A percentile compares a stretch with the other conserved stretches of the same genome.
phyloP scores from a whole-genome alignment of 2,113 vertebrate genomes.

The Notechis scutatus region DNA sequence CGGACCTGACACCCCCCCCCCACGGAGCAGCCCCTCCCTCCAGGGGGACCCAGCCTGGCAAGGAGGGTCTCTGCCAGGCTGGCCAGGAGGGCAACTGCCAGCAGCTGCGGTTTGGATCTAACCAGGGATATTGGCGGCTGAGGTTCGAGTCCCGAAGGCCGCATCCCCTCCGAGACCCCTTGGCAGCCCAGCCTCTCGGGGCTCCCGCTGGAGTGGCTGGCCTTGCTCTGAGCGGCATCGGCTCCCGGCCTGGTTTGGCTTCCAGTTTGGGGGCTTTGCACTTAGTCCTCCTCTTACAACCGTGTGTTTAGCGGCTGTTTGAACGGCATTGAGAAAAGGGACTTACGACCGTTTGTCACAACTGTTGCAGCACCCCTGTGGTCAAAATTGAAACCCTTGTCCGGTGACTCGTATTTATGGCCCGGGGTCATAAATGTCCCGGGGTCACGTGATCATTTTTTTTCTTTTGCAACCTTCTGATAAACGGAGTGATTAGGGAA shows the following conservation, averaged over 20 bases:
- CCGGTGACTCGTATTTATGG: no score
- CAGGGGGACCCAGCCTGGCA: neutral
- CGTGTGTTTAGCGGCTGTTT: no score
- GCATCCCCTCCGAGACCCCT: neutral
- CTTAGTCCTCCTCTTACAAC: no score
- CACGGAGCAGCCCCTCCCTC: neutral
- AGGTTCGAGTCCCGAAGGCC: accelerated
- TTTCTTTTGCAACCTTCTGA: no score
- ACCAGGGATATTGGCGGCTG: neutral
- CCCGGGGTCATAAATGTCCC: accelerated
- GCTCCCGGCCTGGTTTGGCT: neutral
- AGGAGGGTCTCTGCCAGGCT: neutral
- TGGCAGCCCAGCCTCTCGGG: neutral
- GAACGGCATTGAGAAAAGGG: no score
- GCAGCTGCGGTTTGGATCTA: neutral
- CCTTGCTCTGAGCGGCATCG: neutral
- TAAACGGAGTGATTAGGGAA: neutral
- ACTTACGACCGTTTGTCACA: no score
- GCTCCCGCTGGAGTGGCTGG: neutral
- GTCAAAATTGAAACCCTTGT: no score
- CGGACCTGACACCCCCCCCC: neutral
- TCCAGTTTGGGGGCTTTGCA: neutral
- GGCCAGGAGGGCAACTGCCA: neutral
- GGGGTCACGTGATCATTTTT: no score
- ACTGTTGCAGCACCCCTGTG: no score